A percentile compares a stretch with the other conserved stretches of the same genome.
Evolutionary conservation across 1,140 invertebrate genomes (phyloP).

Genomic region (Drosophila repleta): DNA sequence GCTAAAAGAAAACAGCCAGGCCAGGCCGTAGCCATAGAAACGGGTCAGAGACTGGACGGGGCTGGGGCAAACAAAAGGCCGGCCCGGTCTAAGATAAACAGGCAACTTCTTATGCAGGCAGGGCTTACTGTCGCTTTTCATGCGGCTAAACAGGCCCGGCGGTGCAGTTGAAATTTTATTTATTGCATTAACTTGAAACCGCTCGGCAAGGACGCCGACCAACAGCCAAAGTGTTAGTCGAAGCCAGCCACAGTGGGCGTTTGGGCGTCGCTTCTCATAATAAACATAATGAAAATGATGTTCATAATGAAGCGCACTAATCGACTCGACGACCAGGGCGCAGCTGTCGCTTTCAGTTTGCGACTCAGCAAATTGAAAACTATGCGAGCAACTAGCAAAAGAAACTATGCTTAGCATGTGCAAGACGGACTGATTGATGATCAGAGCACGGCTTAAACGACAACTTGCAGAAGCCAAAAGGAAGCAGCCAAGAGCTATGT

Average conservation of each 20-base stretch:
- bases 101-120: slow-evolving; percentile 75
- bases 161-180: slow-evolving; percentile 81
- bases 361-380: slow-evolving; percentile 24
- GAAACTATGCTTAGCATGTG: neutral
- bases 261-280: slow-evolving; percentile 38
- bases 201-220: too few relatives aligned
- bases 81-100: slow-evolving; percentile 70
- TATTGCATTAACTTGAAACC: slow-evolving; percentile 79
- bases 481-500: neutral
- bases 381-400: slow-evolving; percentile 17
- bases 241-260: neutral
- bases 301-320: slow-evolving; percentile 76
- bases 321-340: slow-evolving; percentile 12
- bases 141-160: slow-evolving; percentile 77
- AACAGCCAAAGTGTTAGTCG: neutral
- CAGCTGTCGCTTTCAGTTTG: slow-evolving; percentile 51
- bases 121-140: slow-evolving; percentile 78
- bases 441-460: neutral
- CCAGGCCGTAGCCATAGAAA: neutral
- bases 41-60: slow-evolving; percentile 9
- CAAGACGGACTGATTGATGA: neutral
- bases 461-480: too few relatives aligned
- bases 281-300: slow-evolving; percentile 80
- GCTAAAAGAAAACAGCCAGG: too few relatives aligned
- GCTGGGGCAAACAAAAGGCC: slow-evolving; percentile 68